A percentile compares a stretch with the other conserved stretches of the same genome.
Evolutionary conservation across 1,140 invertebrate species (phyloP).

Genomic region (Agrilus planipennis): DNA sequence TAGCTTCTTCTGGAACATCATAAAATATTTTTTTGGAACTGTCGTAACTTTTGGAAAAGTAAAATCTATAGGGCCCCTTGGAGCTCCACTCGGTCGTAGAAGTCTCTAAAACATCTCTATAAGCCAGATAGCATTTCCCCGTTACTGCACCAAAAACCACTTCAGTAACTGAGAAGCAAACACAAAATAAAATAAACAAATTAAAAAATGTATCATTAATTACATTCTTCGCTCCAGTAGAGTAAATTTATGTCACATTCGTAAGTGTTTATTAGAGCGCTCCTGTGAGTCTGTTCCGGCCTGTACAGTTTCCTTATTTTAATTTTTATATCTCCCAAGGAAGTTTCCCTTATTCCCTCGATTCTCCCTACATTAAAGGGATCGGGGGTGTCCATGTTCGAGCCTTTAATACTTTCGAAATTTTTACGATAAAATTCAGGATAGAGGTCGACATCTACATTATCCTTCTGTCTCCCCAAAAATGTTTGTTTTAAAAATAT

Average conservation of each 20-base stretch:
- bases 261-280: constrained; percentile 36
- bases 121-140: constrained; percentile 53
- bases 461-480: constrained; percentile 21
- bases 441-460: constrained; percentile 60
- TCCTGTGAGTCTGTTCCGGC: constrained; percentile 62
- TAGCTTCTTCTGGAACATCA: constrained; percentile 49
- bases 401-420: constrained; percentile 51
- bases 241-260: constrained; percentile 61
- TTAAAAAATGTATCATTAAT: constrained; percentile 10
- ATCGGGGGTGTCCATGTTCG: constrained; percentile 58
- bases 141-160: constrained; percentile 40
- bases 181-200: background rate
- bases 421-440: constrained; percentile 68
- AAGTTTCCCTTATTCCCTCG: constrained; percentile 18
- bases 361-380: constrained; percentile 49
- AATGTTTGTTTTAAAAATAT: background rate
- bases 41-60: constrained; percentile 62
- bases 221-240: constrained; percentile 67
- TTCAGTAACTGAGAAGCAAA: constrained; percentile 36
- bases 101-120: constrained; percentile 41
- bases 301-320: constrained; percentile 61
- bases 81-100: constrained; percentile 49
- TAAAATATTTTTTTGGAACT: constrained; percentile 42
- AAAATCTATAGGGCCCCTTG: constrained; percentile 57
- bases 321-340: constrained; percentile 46